A percentile compares a stretch with the other conserved stretches of the same genome.
Conservation (phyloP, 2,888 invertebrate species). For the Trimorus sp. region DNA sequence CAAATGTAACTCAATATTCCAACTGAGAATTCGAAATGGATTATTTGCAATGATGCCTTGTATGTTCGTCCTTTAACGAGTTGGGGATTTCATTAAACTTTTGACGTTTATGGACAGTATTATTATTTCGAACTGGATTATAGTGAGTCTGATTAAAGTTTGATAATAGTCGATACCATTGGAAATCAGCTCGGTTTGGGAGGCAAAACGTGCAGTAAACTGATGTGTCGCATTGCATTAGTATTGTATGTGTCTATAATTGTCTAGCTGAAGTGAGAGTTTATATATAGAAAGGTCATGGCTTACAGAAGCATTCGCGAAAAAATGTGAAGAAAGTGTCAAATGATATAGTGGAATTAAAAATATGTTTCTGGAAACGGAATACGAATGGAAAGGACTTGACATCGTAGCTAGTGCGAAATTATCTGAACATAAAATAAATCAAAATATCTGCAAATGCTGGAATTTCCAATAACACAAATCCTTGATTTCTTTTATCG, state of each 20-base stretch:
- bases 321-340: constrained; percentile 15
- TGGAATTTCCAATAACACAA: no score
- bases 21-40: constrained; percentile 24
- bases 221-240: constrained; percentile 4
- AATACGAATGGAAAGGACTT: background rate
- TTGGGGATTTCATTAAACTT: constrained; percentile 35
- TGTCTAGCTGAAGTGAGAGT: constrained; percentile 8
- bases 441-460: no score
- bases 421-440: no score
- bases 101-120: constrained; percentile 21
- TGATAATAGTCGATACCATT: constrained; percentile 22
- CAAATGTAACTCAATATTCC: background rate
- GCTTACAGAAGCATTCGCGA: constrained; percentile 12
- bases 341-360: constrained; percentile 15
- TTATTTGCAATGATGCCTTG: constrained; percentile 9
- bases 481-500: no score
- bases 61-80: constrained; percentile 9
- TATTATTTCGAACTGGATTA: constrained; percentile 14
- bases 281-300: constrained; percentile 32
- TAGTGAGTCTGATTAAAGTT: constrained; percentile 23
- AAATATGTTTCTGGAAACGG: constrained; percentile 6
- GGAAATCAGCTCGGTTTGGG: constrained; percentile 3
- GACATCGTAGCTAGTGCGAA: no score
- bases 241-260: constrained; percentile 30
- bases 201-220: constrained; percentile 14